These are phyloP conservation scores for Castor canadensis DNA, from an alignment of 2,113 vertebrate genomes.

Conservation along the genomic window DNA sequence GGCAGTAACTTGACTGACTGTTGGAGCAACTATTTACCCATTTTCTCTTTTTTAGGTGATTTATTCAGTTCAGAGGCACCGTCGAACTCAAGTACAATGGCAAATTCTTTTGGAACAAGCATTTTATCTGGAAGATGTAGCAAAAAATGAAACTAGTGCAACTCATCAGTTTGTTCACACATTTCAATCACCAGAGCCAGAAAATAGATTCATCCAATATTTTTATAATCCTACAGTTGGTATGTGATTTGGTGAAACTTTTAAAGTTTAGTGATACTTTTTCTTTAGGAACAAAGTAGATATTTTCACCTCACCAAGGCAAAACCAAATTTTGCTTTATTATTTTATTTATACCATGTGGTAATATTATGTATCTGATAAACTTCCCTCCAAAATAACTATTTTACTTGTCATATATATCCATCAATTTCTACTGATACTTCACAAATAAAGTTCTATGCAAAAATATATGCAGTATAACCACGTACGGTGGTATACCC, in stretches of 20 bases:
- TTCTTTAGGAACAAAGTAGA: not conserved
- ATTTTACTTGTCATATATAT: not conserved
- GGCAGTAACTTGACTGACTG: not conserved
- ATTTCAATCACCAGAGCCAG: constrained; percentile 87
- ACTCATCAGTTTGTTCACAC: constrained; percentile 88
- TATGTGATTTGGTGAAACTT: constrained; percentile 81
- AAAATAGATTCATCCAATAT: constrained; percentile 86
- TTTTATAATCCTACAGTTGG: constrained; percentile 92
- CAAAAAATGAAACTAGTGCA: constrained; percentile 90
- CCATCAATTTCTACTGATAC: not conserved
- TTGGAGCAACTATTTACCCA: not conserved
- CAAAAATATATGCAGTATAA: not conserved
- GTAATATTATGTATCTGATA: constrained; percentile 35
- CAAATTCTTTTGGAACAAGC: constrained; percentile 91
- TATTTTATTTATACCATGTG: not conserved
- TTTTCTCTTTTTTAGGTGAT: constrained; percentile 87
- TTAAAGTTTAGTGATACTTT: not conserved
- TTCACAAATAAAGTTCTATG: not conserved
- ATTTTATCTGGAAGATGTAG: constrained; percentile 93
- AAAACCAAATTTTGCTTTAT: constrained; percentile 24
- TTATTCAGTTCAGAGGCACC: constrained; percentile 91
- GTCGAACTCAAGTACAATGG: constrained; percentile 93
- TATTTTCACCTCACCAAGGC: constrained; percentile 22
- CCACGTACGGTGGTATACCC: too few relatives aligned
- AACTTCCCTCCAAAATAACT: not conserved